Base-by-base conservation (phyloP, 2,797 vertebrate genomes). In the Parotocinclus haroldoi region DNA sequence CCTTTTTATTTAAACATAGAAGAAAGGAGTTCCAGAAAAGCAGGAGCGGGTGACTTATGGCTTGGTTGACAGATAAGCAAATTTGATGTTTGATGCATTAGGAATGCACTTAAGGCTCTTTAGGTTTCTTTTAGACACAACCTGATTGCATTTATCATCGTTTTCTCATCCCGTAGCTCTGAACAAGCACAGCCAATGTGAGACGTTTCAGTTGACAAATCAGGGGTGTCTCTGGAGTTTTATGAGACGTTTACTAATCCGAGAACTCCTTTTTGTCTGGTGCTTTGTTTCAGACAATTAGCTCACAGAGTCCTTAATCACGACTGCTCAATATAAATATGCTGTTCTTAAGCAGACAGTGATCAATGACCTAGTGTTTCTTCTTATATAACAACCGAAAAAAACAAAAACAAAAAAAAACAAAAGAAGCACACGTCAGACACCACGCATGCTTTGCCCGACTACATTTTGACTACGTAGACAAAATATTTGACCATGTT, bases 181-280 rank as follows among this genome's bases (percentile, higher is more conserved):
- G 48, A 63, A 58, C 39, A 58, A 40, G 9, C 27, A 27, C 27
- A 2, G 5, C 27, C 27, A 27, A 64, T 38, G 57, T 46, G 13
- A 64, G 55, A 38, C 27, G 69, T 52, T 50, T 44, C 56, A 39
- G 49, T 62, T 63, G 58, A 63, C 19, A 54, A 63, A 59, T 67
- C 7, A 68, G 42, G 38, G 40, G 42, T 66, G 51, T 67, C 58
- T 49, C 39, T 45, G 19, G 37, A n/a, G n/a, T n/a, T n/a, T n/a
- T n/a, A n/a, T n/a, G n/a, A n/a, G 37, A 17, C 60, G 17, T 3
- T 18, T 59, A 51, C 19, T 68, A 68, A 36, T 4, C 38, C 53
- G 61, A 68, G 58, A 46, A 37, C 46, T 69, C 66, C n/a, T 46
- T 68, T 77, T 61, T 64, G 40, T 59, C 40, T 27, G 27, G 19